Conservation (phyloP, 2,797 vertebrate species). For the Aeoliscus strigatus region DNA sequence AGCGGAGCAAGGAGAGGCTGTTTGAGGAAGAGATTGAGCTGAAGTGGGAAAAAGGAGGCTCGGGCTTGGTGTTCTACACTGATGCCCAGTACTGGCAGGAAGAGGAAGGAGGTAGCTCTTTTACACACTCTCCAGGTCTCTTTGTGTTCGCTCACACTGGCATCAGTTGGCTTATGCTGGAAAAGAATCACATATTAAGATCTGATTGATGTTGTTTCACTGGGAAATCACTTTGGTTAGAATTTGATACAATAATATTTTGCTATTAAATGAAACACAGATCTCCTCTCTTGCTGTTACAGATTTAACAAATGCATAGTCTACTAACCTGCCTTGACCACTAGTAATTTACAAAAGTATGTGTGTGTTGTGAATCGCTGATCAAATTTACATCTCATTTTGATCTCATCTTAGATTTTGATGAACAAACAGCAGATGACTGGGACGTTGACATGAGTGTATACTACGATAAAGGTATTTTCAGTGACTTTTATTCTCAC, state of each 20-base stretch:
- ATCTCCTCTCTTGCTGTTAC: neutral
- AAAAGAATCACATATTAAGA: too few species aligned
- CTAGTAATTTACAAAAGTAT: neutral
- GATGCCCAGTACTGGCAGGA: slow-evolving; percentile 96
- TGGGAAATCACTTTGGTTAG: neutral
- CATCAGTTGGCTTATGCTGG: too few species aligned
- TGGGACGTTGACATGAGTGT: slow-evolving; percentile 98
- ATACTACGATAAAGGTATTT: slow-evolving; percentile 91
- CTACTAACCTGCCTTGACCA: neutral
- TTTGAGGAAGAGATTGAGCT: slow-evolving; percentile 94
- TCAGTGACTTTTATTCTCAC: neutral
- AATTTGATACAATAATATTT: neutral
- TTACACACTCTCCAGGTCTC: too few species aligned
- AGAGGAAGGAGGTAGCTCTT: slow-evolving; percentile 89
- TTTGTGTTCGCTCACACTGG: too few species aligned
- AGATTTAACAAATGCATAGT: neutral
- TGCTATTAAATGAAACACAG: neutral
- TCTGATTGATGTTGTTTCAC: too few species aligned
- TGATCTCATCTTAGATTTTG: slow-evolving; percentile 81
- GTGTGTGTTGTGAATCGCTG: slow-evolving; percentile 2
- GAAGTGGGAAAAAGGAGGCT: slow-evolving; percentile 97
- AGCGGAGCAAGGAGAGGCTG: slow-evolving; percentile 83
- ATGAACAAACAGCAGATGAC: slow-evolving; percentile 92
- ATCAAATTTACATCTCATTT: slow-evolving; percentile 9
- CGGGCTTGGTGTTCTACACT: slow-evolving; percentile 95